phyloP scores from a whole-genome alignment of 2,113 vertebrate genomes.

The Sphaerodactylus townsendi region DNA sequence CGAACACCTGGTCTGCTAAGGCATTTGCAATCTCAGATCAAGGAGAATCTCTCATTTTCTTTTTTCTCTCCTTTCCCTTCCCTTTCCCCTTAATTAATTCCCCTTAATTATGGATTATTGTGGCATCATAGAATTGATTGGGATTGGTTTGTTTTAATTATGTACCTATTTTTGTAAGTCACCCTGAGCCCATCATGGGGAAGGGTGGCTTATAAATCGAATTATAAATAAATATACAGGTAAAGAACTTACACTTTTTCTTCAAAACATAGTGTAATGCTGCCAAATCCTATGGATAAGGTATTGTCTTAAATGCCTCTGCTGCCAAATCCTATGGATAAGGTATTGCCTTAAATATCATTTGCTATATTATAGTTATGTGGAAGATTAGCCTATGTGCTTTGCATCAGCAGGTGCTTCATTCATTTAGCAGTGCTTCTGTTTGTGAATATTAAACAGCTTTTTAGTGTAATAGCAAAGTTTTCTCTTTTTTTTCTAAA shows the following conservation, averaged over 20 bases:
- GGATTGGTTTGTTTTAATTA: no score
- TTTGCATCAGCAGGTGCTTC: neutral
- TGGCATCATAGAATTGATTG: no score
- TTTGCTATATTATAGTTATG: neutral
- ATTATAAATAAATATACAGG: no score
- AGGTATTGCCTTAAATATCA: slow-evolving; percentile 9
- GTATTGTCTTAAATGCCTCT: neutral
- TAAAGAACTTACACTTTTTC: neutral
- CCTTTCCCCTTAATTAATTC: no score
- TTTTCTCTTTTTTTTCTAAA: neutral
- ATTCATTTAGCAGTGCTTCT: slow-evolving; percentile 20
- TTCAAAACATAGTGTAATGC: neutral
- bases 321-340: neutral
- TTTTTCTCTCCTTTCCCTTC: no score
- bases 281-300: slow-evolving; percentile 13
- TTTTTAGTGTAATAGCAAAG: slow-evolving; percentile 14
- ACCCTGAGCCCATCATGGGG: no score
- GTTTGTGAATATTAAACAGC: slow-evolving; percentile 8
- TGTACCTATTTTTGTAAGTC: no score
- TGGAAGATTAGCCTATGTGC: slow-evolving; percentile 7
- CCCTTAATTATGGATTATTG: no score
- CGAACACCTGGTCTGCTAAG: no score
- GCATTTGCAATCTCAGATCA: no score
- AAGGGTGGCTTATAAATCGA: no score
- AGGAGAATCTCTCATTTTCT: no score